Evolutionary conservation across 1,140 invertebrate genomes (phyloP), one percentile per base, ranked within the genome.

Genomic region (Odontomachus brunneus): DNA sequence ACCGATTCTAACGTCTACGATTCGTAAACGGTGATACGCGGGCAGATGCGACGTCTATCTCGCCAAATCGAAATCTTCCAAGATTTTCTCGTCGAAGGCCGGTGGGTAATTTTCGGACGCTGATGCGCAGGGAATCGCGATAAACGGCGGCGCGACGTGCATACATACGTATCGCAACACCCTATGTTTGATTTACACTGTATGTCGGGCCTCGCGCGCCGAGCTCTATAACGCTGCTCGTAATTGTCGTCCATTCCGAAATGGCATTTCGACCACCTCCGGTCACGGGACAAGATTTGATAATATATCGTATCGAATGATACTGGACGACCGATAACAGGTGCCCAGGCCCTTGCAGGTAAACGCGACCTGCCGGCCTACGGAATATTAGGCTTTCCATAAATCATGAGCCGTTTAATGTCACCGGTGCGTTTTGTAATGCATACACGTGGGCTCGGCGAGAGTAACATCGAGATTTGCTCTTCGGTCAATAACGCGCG

Each of bases 271-370:
- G 82, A 60, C 29, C 72, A 74, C 73, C 73, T 63, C 85, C 57
- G 85, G 73, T 81, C 63, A 86, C 80, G 53, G 85, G 72, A 71
- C 81, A 51, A 53, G 9, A 75, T 80, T 87, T 84, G 86, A 87
- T 87, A 87, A 87, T 86, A 80, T 87, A 86, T 86, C 85, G 83
- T 26, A 82, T 87, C 62, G 82, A 87, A 76, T 67, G 86, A 69
- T 48, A 85, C 66, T 24, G 85, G 66, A 69, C 82, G 67, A 53
- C 49, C 76, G 85, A 87, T 87, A 87, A 87, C 86, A 87, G 86
- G 86, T 87, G 85, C 85, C 57, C 48, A 48, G 24, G 57, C 49
- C 69, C 85, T 80, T 73, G 66, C 74, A 55, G 81, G 85, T 59
- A 80, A 87, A 84, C 81, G 66, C 84, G 66, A 44, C n/a, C 67